Evolutionary conservation across 2,888 invertebrate genomes (phyloP).

Genomic region (Apamea monoglypha): DNA sequence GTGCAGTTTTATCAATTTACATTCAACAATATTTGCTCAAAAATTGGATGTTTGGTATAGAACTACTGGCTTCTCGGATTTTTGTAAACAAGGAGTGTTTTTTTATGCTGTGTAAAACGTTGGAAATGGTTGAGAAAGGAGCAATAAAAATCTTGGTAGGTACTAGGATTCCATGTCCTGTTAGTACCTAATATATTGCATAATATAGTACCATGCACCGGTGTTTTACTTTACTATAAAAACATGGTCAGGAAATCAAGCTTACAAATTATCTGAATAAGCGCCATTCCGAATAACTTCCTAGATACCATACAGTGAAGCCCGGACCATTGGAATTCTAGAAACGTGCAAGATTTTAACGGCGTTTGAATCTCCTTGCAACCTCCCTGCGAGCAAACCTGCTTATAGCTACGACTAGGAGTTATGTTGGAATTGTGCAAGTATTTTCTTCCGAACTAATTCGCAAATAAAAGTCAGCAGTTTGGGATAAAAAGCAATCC

Average conservation of each 20-base stretch:
- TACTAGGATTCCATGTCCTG: neutral
- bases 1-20: constrained; percentile 44
- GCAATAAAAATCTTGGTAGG: no score
- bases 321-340: constrained; percentile 34
- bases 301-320: constrained; percentile 10
- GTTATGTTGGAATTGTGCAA: constrained; percentile 33
- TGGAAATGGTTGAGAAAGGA: neutral
- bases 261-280: neutral
- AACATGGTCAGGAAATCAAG: neutral
- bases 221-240: neutral
- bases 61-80: neutral
- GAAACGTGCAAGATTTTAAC: constrained; percentile 47
- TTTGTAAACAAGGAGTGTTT: neutral
- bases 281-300: constrained; percentile 7
- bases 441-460: constrained; percentile 28
- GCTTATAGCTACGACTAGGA: constrained; percentile 37
- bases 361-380: constrained; percentile 33
- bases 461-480: constrained; percentile 28
- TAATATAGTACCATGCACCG: neutral
- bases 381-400: constrained; percentile 24
- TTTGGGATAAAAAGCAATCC: constrained; percentile 7
- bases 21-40: constrained; percentile 51
- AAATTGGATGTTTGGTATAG: constrained; percentile 16
- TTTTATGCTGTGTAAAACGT: neutral
- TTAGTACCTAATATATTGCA: neutral